Conservation (phyloP, 2,113 vertebrate genomes). For the Odocoileus virginianus region DNA sequence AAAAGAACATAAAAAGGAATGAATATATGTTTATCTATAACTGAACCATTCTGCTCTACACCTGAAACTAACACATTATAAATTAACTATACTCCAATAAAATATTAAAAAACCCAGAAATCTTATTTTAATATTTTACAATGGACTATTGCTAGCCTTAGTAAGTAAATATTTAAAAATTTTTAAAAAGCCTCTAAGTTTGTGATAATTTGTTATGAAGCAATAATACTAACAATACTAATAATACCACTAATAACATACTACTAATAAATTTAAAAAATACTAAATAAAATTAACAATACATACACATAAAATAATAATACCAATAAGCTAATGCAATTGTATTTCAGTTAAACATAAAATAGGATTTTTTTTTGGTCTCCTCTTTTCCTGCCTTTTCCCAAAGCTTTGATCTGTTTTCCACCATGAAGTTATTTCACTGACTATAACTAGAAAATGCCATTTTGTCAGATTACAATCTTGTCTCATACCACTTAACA, state of each 20-base stretch:
- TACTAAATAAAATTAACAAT: not conserved
- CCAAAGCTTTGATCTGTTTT: slow-evolving; percentile 10
- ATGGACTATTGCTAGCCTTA: not conserved
- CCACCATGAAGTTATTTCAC: slow-evolving; percentile 19
- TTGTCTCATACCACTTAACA: not conserved
- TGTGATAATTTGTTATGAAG: not conserved
- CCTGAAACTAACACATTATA: not conserved
- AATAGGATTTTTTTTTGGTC: not conserved
- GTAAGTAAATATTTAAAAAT: not conserved
- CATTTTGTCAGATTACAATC: slow-evolving; percentile 35
- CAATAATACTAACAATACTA: not conserved
- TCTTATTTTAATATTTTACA: not conserved
- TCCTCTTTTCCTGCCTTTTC: not conserved
- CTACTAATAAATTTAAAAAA: not conserved
- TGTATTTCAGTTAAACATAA: not conserved
- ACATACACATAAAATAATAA: not conserved
- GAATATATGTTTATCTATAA: not conserved
- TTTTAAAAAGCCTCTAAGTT: not conserved
- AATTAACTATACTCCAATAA: not conserved
- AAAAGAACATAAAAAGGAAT: not conserved
- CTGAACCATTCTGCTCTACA: not conserved
- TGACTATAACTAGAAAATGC: slow-evolving; percentile 39
- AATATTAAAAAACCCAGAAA: not conserved
- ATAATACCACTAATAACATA: not conserved
- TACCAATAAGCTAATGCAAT: not conserved